These are phyloP conservation scores for Mayetiola destructor DNA, from an alignment of 2,888 invertebrate species.

Conservation along the genomic window DNA sequence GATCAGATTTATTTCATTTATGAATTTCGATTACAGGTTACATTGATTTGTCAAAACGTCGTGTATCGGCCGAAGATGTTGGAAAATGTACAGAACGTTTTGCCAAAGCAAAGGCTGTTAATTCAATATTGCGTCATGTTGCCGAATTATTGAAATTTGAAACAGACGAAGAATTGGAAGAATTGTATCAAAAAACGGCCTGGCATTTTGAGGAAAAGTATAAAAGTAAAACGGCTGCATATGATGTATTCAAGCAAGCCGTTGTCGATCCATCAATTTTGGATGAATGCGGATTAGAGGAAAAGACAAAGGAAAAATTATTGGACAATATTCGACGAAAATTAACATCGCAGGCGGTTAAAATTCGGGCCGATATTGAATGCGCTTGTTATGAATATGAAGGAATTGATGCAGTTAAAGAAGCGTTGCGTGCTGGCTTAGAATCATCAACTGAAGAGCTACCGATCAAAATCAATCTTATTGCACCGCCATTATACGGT, in stretches of 20 bases:
- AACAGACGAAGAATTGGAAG: slow-evolving; percentile 82
- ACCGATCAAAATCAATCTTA: slow-evolving; percentile 96
- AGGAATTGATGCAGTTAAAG: slow-evolving; percentile 96
- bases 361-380: slow-evolving; percentile 85
- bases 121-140: slow-evolving; percentile 93
- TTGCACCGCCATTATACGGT: slow-evolving; percentile 94
- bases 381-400: slow-evolving; percentile 94
- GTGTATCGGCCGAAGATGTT: slow-evolving; percentile 96
- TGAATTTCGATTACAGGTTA: slow-evolving; percentile 53
- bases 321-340: slow-evolving; percentile 90
- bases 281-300: slow-evolving; percentile 90
- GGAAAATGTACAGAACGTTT: slow-evolving; percentile 97
- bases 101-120: slow-evolving; percentile 96
- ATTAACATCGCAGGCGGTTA: slow-evolving; percentile 92
- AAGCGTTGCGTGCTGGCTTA: slow-evolving; percentile 79
- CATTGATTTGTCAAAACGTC: slow-evolving; percentile 96
- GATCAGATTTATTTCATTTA: too few species aligned
- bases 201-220: slow-evolving; percentile 98
- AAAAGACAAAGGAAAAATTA: slow-evolving; percentile 79
- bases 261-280: slow-evolving; percentile 88
- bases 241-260: slow-evolving; percentile 97
- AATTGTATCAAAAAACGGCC: slow-evolving; percentile 89
- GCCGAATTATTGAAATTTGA: slow-evolving; percentile 88
- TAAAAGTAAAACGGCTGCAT: slow-evolving; percentile 89
- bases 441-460: slow-evolving; percentile 81